phyloP scores from a whole-genome alignment of 92 coral and sea anemone species.

The Epizoanthus illoricatus region DNA sequence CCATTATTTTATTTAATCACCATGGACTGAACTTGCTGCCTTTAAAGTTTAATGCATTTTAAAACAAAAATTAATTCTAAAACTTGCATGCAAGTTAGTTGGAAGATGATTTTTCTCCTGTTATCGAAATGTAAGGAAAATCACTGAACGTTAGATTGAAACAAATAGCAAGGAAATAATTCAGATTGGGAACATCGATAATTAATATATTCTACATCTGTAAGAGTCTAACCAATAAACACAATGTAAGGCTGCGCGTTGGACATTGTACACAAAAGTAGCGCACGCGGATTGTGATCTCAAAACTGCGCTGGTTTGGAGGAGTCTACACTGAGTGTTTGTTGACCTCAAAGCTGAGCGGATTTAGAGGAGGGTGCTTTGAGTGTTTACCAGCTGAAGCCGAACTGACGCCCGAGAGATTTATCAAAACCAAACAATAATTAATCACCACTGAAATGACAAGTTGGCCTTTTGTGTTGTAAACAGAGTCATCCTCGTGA shows the following conservation, averaged over 20 bases:
- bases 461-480: slow-evolving; percentile 18
- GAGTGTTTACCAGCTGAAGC: slow-evolving; percentile 44
- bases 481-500: slow-evolving; percentile 5
- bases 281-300: not conserved
- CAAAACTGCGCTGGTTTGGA: not conserved
- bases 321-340: not conserved
- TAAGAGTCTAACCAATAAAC: not conserved
- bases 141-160: too few species aligned
- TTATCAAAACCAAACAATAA: slow-evolving; percentile 12
- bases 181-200: not conserved
- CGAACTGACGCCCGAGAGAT: slow-evolving; percentile 15
- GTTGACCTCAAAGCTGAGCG: not conserved
- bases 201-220: not conserved
- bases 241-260: not conserved
- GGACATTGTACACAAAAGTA: too few species aligned
- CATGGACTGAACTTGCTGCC: too few species aligned
- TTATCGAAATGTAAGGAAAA: too few species aligned
- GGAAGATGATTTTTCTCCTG: too few species aligned
- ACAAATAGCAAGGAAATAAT: too few species aligned
- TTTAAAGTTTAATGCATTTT: too few species aligned
- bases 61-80: too few species aligned
- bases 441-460: slow-evolving; percentile 3
- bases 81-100: too few species aligned
- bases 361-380: not conserved
- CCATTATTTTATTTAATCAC: too few species aligned